These are phyloP conservation scores for Perca fluviatilis DNA, from an alignment of 2,113 vertebrate species.

Conservation along the genomic window DNA sequence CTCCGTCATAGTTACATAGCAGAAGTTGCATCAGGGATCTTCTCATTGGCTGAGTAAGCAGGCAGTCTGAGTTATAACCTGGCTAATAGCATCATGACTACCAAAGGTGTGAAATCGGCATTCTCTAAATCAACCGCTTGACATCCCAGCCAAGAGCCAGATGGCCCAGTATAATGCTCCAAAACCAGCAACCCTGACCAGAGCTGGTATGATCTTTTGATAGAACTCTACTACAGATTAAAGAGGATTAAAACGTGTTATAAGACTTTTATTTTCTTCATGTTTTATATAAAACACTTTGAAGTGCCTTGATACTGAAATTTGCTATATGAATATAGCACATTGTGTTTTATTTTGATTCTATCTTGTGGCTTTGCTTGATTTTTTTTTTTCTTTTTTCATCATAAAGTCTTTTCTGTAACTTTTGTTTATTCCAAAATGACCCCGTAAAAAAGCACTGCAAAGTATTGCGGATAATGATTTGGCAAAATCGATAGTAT, in stretches of 20 bases:
- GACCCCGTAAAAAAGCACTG: background rate
- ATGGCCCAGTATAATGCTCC: conserved; percentile 9
- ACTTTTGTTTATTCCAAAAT: background rate
- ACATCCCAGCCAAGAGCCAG: conserved; percentile 40
- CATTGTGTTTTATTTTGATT: background rate
- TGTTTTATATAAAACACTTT: too few relatives aligned
- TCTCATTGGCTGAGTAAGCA: conserved; percentile 33
- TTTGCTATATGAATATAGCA: too few relatives aligned
- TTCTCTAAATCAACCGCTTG: conserved; percentile 27
- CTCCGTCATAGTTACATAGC: conserved; percentile 9
- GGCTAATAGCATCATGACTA: conserved; percentile 9
- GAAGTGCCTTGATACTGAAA: too few relatives aligned
- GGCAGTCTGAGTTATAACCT: background rate
- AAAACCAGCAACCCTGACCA: conserved; percentile 27
- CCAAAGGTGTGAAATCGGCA: conserved; percentile 25
- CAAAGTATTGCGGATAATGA: conserved; percentile 1
- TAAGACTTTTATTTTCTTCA: background rate
- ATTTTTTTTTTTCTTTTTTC: background rate
- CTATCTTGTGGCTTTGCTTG: background rate
- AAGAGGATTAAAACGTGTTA: background rate
- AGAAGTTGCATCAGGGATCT: background rate
- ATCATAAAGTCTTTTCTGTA: background rate
- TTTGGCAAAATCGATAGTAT: conserved; percentile 21
- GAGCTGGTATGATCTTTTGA: background rate
- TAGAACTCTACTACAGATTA: background rate